Conservation (phyloP, 2,797 vertebrate genomes). For the Mus spretus region DNA sequence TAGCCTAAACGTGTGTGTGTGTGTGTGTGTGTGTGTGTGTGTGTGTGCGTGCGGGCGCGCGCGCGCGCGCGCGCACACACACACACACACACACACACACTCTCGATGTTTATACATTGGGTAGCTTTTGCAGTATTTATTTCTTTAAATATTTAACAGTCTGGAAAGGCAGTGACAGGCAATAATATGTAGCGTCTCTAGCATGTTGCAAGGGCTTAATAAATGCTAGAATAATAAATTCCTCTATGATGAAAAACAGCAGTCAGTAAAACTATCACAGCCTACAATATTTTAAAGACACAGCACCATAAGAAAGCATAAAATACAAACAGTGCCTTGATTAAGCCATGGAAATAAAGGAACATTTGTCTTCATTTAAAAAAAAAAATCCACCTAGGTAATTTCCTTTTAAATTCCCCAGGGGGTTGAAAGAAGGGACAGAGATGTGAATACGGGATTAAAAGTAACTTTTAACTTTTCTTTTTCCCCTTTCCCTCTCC, state of each 20-base stretch:
- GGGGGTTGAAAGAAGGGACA: not conserved
- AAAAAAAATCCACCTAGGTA: constrained; percentile 30
- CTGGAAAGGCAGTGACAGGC: constrained; percentile 63
- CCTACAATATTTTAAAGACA: constrained; percentile 67
- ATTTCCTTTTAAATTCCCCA: constrained; percentile 49
- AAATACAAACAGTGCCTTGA: constrained; percentile 33
- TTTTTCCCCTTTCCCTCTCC: not conserved
- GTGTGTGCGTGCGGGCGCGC: not conserved
- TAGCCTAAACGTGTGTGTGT: not conserved
- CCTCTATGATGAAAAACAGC: constrained; percentile 68
- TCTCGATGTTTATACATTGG: constrained; percentile 36
- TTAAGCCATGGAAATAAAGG: constrained; percentile 47
- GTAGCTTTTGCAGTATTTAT: constrained; percentile 72
- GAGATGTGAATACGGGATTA: not conserved
- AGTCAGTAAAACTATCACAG: constrained; percentile 42
- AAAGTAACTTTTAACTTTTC: not conserved
- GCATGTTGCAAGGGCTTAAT: constrained; percentile 57
- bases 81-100: too few species aligned
- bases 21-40: not conserved
- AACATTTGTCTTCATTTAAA: constrained; percentile 17
- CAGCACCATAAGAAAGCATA: constrained; percentile 38
- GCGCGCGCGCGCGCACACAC: not conserved
- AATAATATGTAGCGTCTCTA: constrained; percentile 53
- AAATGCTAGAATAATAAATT: constrained; percentile 74
- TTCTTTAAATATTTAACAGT: constrained; percentile 79